Conservation (phyloP, 2,113 vertebrate genomes). For the Brachirus orientalis region DNA sequence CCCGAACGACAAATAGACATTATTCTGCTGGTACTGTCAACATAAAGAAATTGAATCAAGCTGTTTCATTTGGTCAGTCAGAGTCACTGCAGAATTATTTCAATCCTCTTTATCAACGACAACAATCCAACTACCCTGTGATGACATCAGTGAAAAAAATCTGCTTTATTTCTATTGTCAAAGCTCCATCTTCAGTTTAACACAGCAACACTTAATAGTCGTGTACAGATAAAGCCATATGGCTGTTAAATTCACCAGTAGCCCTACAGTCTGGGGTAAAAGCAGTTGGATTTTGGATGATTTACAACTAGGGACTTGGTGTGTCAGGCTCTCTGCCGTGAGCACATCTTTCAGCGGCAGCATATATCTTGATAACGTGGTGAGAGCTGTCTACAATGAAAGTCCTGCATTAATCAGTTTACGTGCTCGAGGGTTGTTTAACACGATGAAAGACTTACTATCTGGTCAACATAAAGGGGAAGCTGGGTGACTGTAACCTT, state of each 20-base stretch:
- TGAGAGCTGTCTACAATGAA: constrained; percentile 72
- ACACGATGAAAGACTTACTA: constrained; percentile 64
- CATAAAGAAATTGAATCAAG: constrained; percentile 30
- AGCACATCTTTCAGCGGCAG: constrained; percentile 64
- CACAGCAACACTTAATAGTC: neutral
- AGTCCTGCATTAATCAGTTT: constrained; percentile 79
- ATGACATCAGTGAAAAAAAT: no score
- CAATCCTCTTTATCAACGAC: neutral
- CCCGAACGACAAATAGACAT: constrained; percentile 35
- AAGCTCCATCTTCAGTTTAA: no score
- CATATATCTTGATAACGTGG: constrained; percentile 69
- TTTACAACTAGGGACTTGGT: constrained; percentile 61
- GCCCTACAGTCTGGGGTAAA: constrained; percentile 2
- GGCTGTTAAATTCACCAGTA: constrained; percentile 13
- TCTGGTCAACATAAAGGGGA: constrained; percentile 56
- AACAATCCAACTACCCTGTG: neutral
- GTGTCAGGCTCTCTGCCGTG: constrained; percentile 57
- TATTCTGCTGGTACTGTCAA: constrained; percentile 28
- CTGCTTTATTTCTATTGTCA: no score
- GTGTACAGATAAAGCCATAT: constrained; percentile 13
- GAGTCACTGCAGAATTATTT: neutral
- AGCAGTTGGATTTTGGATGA: constrained; percentile 53
- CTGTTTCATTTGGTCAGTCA: no score
- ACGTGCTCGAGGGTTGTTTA: constrained; percentile 67
- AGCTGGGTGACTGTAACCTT: constrained; percentile 64